Percentiles rank a stretch among this genome's conserved stretches.
phyloP scores from a whole-genome alignment of 2,797 vertebrate species.

The Menidia menidia region DNA sequence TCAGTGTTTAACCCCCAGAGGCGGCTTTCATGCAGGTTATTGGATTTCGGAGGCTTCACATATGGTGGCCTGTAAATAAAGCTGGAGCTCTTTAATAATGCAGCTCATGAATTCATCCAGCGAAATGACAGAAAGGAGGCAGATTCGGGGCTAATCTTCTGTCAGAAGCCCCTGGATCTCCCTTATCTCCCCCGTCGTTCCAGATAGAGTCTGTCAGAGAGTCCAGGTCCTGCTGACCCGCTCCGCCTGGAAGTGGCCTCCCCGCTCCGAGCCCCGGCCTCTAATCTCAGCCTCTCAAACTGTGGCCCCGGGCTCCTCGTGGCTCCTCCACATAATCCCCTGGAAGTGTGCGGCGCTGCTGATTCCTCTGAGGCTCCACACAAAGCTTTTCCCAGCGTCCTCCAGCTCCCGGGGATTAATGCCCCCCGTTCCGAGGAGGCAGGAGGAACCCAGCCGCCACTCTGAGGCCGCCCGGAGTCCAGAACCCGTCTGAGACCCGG shows the following conservation, averaged over 20 bases:
- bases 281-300: slow-evolving; percentile 81
- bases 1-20: slow-evolving; percentile 52
- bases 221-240: slow-evolving; percentile 40
- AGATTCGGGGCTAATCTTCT: slow-evolving; percentile 24
- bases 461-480: background rate
- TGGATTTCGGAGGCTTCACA: slow-evolving; percentile 52
- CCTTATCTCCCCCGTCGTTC: slow-evolving; percentile 47
- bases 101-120: slow-evolving; percentile 50
- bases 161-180: slow-evolving; percentile 4
- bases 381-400: slow-evolving; percentile 64
- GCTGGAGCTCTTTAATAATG: slow-evolving; percentile 47
- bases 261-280: slow-evolving; percentile 51
- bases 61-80: slow-evolving; percentile 35
- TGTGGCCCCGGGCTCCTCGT: slow-evolving; percentile 74
- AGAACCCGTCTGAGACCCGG: too few relatives aligned
- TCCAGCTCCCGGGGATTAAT: slow-evolving; percentile 70
- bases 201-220: slow-evolving; percentile 14
- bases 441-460: slow-evolving; percentile 72
- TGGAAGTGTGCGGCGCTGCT: slow-evolving; percentile 35
- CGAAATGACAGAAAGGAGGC: slow-evolving; percentile 39
- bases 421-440: slow-evolving; percentile 68
- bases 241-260: slow-evolving; percentile 52
- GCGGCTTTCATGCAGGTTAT: slow-evolving; percentile 60
- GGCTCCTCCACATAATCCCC: slow-evolving; percentile 75
- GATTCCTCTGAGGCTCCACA: background rate